Base-by-base conservation (phyloP, 2,888 invertebrate genomes). In the Scaptomyza tumidula region DNA sequence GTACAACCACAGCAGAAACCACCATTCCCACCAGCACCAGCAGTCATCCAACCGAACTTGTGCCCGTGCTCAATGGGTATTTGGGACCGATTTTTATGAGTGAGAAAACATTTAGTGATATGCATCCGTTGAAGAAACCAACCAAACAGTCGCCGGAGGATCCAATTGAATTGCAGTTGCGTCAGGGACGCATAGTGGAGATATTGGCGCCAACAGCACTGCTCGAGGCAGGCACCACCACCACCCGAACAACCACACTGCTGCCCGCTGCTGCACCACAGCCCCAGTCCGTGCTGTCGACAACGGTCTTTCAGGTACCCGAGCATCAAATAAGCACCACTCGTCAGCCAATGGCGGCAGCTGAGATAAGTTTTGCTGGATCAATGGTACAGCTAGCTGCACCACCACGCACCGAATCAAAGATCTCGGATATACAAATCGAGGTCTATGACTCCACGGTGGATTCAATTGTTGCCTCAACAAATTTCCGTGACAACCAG, bases 21-120 rank as follows among this genome's bases (percentile, higher is more conserved):
- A 27, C n/a, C 45, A 33, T 19, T 62, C 31, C n/a, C 61, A 27
- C 13, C 37, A 37, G 6, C 14, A 24, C 10, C 37, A 56, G 24
- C 54, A 67, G 64, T 1, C 55, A 44, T 11, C 13, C 53, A 35
- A 11, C 50, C 0, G 52, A 29, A 11, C 52, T 83, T 16, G 31
- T 79, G 64, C 87, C 89, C 37, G 83, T 88, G 44, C 88, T 85
- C 48, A 90, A 90, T 66, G 91, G 90, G 35, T 90, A 88, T 57
- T 79, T 92, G 64, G 92, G 91, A 24, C 91, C 91, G 19, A 91
- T 91, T 69, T 83, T 90, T 43, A 91, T 92, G 91, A 89, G 85
- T 31, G 91, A 92, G 53, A 88, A 90, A 63, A 90, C 85, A 3
- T 88, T 90, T 58, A 88, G 87, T 43, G 86, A 85, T 44, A 72